Evolutionary conservation across 2,113 vertebrate species (phyloP), one percentile per base, ranked within the genome.

Genomic region (Cyanoderma ruficeps): DNA sequence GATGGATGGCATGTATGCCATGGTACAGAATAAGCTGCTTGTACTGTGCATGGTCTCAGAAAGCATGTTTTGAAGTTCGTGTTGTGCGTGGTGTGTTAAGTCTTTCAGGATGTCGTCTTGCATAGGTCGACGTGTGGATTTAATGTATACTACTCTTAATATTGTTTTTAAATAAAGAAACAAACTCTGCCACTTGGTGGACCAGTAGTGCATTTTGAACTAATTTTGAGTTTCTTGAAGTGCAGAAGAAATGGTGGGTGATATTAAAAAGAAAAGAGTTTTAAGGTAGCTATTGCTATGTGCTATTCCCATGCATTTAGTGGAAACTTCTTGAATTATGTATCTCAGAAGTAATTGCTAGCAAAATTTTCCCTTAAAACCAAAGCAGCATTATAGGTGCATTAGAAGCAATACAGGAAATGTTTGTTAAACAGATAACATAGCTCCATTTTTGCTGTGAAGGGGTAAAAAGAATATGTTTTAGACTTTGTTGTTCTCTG

Each of bases 41-140:
- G 9, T 42, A 4, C 25, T 61, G 7, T 67, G 8, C 1, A 0
- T 39, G 7, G 35, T 31, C 14, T 81, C 22, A n/a, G 59, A 69
- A 78, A 63, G 37, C 4, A 1, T 6, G 18, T 56, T 90, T 68
- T 57, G 21, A 65, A 25, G 7, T 69, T 39, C 0, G 0, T 28
- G 19, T 52, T 33, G 8, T 23, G 24, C 13, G 15, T 52, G 15
- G 6, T 47, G 12, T 17, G 2, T 68, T 19, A 70, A 65, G 61
- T 46, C 10, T 41, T 28, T 28, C 10, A 13, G 4, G 31, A 35
- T 56, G 35, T 78, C 16, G 37, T 13, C 39, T 72, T 46, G 11
- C 17, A 8, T 55, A 11, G 8, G 5, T 52, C 4, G 18, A 60
- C 69, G 12, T 3, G 7, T 67, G 24, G 24, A 2, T 68, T 93